These are phyloP conservation scores for Sebastes itinus DNA, from an alignment of 2,797 vertebrate genomes.

Conservation along the genomic window DNA sequence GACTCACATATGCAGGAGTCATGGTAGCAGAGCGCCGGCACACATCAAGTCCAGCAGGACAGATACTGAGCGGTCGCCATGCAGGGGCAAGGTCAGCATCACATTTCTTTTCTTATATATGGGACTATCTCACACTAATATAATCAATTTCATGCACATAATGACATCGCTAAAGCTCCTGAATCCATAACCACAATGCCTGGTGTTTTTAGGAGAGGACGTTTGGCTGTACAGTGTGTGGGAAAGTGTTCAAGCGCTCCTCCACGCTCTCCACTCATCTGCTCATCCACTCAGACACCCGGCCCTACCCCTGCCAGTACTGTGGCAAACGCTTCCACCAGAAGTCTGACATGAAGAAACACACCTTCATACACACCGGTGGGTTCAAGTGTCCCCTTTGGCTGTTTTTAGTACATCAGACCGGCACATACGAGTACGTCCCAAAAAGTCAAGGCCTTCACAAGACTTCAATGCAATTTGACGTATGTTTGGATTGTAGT, in stretches of 20 bases:
- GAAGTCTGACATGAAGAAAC: constrained; percentile 89
- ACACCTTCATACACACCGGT: constrained; percentile 84
- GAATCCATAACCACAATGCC: not conserved
- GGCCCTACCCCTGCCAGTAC: constrained; percentile 81
- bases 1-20: constrained; percentile 67
- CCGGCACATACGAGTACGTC: no score
- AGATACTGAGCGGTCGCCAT: not conserved
- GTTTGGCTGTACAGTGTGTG: constrained; percentile 75
- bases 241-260: constrained; percentile 81
- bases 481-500: no score
- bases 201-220: constrained; percentile 69
- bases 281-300: constrained; percentile 80
- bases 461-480: no score
- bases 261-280: constrained; percentile 82
- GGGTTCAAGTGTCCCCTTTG: not conserved
- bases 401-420: no score
- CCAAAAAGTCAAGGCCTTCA: no score
- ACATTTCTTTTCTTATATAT: not conserved
- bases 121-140: not conserved
- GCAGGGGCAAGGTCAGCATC: constrained; percentile 70
- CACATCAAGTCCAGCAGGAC: constrained; percentile 36
- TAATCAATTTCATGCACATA: not conserved
- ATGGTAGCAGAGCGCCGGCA: constrained; percentile 37
- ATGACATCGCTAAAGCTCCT: not conserved
- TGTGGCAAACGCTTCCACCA: constrained; percentile 84